phyloP scores from a whole-genome alignment of 2,113 vertebrate genomes.

The Tachysurus vachellii region DNA sequence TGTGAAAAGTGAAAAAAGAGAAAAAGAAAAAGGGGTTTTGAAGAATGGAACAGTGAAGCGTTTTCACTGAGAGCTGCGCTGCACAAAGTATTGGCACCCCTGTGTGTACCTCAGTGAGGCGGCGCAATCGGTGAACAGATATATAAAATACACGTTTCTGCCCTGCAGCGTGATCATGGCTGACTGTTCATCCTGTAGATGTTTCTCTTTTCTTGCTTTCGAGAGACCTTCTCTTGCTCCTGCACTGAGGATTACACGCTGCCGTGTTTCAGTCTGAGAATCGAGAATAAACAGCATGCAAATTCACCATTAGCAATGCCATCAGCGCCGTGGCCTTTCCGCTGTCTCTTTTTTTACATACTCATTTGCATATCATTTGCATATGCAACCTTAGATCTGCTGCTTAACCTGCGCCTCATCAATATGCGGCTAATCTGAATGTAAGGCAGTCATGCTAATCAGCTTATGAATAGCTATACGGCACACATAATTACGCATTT shows the following conservation, averaged over 20 bases:
- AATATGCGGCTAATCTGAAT: constrained; percentile 71
- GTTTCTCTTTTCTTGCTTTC: neutral
- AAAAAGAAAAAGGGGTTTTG: neutral
- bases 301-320: constrained; percentile 36
- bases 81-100: neutral
- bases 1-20: neutral
- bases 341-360: constrained; percentile 55
- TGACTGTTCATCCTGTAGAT: neutral
- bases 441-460: constrained; percentile 74
- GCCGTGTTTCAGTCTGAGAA: neutral
- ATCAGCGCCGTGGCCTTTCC: constrained; percentile 66
- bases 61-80: neutral
- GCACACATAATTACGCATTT: constrained; percentile 72
- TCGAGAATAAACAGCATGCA: constrained; percentile 59
- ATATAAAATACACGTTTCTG: too few species aligned
- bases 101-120: neutral
- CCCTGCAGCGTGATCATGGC: too few species aligned
- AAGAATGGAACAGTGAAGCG: neutral
- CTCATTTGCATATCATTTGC: constrained; percentile 71
- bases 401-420: constrained; percentile 65
- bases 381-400: constrained; percentile 57
- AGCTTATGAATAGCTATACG: constrained; percentile 74
- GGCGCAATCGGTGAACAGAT: neutral
- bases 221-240: neutral
- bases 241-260: neutral